Percentiles rank a stretch among this genome's conserved stretches.
Evolutionary conservation across 2,888 invertebrate genomes (phyloP).

Genomic region (Rhingia rostrata): DNA sequence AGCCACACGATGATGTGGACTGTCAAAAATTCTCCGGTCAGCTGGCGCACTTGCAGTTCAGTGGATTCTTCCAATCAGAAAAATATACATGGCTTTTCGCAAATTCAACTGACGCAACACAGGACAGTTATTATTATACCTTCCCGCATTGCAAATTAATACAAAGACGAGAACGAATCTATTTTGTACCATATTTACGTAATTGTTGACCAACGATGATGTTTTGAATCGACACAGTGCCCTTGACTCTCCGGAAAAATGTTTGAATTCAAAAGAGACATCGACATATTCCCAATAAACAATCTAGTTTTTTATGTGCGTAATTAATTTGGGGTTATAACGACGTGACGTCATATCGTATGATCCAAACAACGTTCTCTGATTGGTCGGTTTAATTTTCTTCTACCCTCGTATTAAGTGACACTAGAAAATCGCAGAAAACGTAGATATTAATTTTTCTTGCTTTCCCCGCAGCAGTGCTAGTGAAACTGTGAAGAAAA

Average conservation of each 20-base stretch:
- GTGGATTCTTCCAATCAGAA: slow-evolving; percentile 26
- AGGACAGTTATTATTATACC: slow-evolving; percentile 42
- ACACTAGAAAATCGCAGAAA: slow-evolving; percentile 50
- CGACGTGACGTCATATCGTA: slow-evolving; percentile 81
- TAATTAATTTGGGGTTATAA: slow-evolving; percentile 73
- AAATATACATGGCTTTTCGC: slow-evolving; percentile 47
- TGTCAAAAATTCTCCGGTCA: slow-evolving; percentile 45
- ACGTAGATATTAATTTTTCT: slow-evolving; percentile 35
- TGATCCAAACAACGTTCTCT: slow-evolving; percentile 79
- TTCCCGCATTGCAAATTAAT: slow-evolving; percentile 28
- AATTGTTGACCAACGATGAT: slow-evolving; percentile 54
- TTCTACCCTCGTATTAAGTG: slow-evolving; percentile 56
- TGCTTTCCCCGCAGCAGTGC: slow-evolving; percentile 16
- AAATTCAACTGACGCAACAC: slow-evolving; percentile 70
- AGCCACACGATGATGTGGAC: slow-evolving; percentile 59
- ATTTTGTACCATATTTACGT: slow-evolving; percentile 52
- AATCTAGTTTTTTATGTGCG: slow-evolving; percentile 68
- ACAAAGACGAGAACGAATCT: neutral
- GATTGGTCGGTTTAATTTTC: slow-evolving; percentile 79
- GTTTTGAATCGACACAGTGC: slow-evolving; percentile 56
- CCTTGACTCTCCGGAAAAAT: slow-evolving; percentile 48
- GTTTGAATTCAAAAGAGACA: slow-evolving; percentile 66
- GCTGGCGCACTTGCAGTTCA: slow-evolving; percentile 55
- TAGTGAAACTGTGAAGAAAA: slow-evolving; percentile 16
- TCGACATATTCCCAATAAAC: slow-evolving; percentile 55